These are phyloP conservation scores for Polia nebulosa DNA, from an alignment of 2,888 invertebrate genomes.

Conservation along the genomic window DNA sequence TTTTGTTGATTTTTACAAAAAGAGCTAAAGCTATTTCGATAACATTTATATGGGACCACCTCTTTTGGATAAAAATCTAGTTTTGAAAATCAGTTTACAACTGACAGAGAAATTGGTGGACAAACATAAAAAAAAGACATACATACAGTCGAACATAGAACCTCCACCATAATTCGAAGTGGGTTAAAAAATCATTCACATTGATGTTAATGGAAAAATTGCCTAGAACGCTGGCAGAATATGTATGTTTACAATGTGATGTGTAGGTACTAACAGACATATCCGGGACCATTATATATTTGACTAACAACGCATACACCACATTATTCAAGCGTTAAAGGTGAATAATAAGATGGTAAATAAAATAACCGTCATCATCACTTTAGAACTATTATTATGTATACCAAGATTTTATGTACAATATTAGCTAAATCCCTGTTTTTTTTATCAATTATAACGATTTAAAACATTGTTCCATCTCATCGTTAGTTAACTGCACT, in stretches of 20 bases:
- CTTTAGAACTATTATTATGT: neutral
- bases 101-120: too few relatives aligned
- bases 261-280: neutral
- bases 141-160: too few relatives aligned
- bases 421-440: neutral
- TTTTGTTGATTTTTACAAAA: too few relatives aligned
- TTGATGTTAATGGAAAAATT: too few relatives aligned
- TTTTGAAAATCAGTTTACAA: too few relatives aligned
- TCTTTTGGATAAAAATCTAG: too few relatives aligned
- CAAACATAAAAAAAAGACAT: too few relatives aligned
- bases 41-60: too few relatives aligned
- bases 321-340: neutral
- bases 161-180: too few relatives aligned
- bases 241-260: neutral
- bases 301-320: constrained; percentile 22
- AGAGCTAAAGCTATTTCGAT: too few relatives aligned
- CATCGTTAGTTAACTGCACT: constrained; percentile 91
- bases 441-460: neutral
- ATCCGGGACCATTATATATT: constrained; percentile 11
- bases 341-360: neutral
- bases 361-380: neutral
- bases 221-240: too few relatives aligned
- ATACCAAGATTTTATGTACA: neutral
- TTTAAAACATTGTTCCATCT: constrained; percentile 89
- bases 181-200: too few relatives aligned